Conservation (phyloP, 2,888 invertebrate species). For the Drosophila neotestacea region DNA sequence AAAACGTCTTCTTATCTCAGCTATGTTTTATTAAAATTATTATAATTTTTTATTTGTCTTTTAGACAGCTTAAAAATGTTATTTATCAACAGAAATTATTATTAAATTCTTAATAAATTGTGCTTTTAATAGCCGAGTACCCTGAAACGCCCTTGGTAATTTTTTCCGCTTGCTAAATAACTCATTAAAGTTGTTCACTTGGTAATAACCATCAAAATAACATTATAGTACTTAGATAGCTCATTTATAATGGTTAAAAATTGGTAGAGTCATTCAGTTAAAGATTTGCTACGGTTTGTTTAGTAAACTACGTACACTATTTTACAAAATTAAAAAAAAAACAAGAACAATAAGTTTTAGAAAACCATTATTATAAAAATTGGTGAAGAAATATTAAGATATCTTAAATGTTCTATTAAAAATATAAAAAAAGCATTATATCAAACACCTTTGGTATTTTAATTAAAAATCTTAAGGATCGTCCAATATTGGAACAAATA, state of each 20-base stretch:
- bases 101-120: neutral
- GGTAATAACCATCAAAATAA: neutral
- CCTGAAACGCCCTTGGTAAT: neutral
- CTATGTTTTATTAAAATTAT: too few species aligned
- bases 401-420: too few species aligned
- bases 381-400: neutral
- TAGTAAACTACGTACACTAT: neutral
- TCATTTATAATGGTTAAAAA: slow-evolving; percentile 5
- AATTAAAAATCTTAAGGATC: too few species aligned
- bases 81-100: neutral
- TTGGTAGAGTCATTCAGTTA: slow-evolving; percentile 26
- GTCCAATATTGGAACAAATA: too few species aligned
- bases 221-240: neutral
- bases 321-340: neutral
- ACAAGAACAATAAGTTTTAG: neutral
- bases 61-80: slow-evolving; percentile 4
- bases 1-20: too few species aligned
- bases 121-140: slow-evolving; percentile 9
- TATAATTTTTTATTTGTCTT: neutral
- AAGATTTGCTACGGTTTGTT: slow-evolving; percentile 9
- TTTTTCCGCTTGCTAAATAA: slow-evolving; percentile 4
- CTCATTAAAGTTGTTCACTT: slow-evolving; percentile 8
- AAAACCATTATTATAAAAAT: neutral
- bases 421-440: too few species aligned
- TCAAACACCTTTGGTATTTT: too few species aligned